Evolutionary conservation across 2,113 vertebrate genomes (phyloP), one percentile per base, ranked within the genome.

Genomic region (Lampris incognitus): DNA sequence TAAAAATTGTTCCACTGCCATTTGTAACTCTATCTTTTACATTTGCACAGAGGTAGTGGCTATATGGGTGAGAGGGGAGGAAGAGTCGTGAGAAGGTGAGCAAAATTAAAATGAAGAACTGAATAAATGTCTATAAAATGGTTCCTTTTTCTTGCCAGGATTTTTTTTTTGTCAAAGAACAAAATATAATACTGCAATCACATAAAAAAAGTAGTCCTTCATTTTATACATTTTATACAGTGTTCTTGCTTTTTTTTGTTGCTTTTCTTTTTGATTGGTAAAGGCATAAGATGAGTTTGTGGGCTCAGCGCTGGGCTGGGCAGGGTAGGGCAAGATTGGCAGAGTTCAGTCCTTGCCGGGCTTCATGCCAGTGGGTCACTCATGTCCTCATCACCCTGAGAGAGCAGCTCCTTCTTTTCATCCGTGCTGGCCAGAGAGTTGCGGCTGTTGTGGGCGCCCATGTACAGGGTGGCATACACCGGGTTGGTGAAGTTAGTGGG

Each of bases 201-300:
- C 96, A 97, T 98, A 97, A 95, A 98, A 51, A 98, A 98, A 98
- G 95, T 97, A 97, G 95, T 97, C 96, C 97, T 97, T 97, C 95
- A 96, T 97, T 93, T 97, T 98, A 95, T 97, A 97, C 96, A 97
- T 93, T 97, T 97, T 97, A 94, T 97, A 98, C 97, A 98, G 94
- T 94, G 92, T 94, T 95, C 92, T 85, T 67, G 69, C 89, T 83
- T 74, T 83, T 79, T 72, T 86, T 90, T 90, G 89, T 92, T 92
- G 89, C 79, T 87, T 86, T 93, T 93, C 83, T 91, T 92, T 88
- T 89, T 78, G 68, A 84, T 86, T 87, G 85, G 86, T 88, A 91
- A 94, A 94, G 92, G 93, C 93, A 90, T 91, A 90, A 76, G 81
- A 93, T 85, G 79, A 87, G 83, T 78, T 80, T n/a, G 54, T 71